A percentile compares a stretch with the other conserved stretches of the same genome.
Conservation (phyloP, 2,113 vertebrate species). For the Chaetorhynchus papuensis region DNA sequence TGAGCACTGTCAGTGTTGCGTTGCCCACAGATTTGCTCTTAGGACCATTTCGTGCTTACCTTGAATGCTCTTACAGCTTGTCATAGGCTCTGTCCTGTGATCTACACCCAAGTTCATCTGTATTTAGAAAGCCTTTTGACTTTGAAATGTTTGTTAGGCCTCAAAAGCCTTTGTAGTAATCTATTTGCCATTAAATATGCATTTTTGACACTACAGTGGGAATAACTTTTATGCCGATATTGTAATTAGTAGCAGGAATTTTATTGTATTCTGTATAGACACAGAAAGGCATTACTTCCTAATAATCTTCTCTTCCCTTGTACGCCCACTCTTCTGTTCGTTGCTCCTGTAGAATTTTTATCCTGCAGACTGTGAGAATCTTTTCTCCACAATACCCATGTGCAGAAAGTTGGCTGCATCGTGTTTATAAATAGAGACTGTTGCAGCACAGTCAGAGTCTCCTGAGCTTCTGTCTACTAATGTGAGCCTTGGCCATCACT, state of each 20-base stretch:
- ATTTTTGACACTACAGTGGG: background rate
- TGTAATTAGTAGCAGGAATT: background rate
- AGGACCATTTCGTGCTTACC: background rate
- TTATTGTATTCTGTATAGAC: background rate
- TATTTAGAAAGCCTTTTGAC: background rate
- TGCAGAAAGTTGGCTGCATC: background rate
- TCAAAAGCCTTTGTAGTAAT: background rate
- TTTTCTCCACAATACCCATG: background rate
- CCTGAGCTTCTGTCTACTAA: background rate
- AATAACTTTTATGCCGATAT: background rate
- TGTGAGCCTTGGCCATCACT: background rate
- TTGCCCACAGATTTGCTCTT: background rate
- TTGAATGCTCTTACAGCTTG: background rate
- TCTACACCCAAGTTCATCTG: background rate
- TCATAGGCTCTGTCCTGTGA: background rate
- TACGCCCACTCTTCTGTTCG: background rate
- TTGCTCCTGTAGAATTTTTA: background rate
- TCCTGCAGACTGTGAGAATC: background rate
- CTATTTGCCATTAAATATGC: background rate
- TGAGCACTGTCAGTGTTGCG: background rate
- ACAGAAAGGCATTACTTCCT: background rate
- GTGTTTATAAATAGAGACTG: background rate
- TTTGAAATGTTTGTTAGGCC: background rate
- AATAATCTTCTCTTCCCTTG: background rate
- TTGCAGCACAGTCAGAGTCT: background rate